Evolutionary conservation across 2,113 vertebrate genomes (phyloP), one percentile per base, ranked within the genome.

Genomic region (Tyrannus savana): DNA sequence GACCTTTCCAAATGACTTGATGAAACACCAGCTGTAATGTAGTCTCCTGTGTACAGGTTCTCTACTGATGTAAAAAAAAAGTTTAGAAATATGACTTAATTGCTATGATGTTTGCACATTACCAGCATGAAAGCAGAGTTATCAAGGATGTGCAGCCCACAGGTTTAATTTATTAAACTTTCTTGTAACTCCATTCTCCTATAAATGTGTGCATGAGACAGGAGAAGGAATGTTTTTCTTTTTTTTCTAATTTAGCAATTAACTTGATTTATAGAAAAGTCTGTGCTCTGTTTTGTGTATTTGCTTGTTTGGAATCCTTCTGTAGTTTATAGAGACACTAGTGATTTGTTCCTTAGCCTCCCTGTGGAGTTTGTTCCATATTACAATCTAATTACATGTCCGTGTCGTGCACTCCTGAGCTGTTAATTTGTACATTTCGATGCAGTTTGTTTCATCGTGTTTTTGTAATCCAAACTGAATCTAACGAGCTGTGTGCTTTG

Each of bases 391-490:
- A 98, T 98, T 98, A 95, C 89, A 74, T 87, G 95, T 97, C 95
- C 50, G 60, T 97, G 96, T 97, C 83, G 92, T 88, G 92, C 97
- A 96, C 95, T 98, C 97, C 96, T 95, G 93, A 95, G 94, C 96
- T 31, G 73, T 98, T 98, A 98, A 98, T 98, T 98, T 98, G 98
- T 98, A 97, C 97, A 97, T 98, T 98, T 98, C 6, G 17, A 96
- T 98, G 97, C 97, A 98, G 98, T 98, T 98, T 98, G 98, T 98
- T 98, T 98, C 95, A 96, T 97, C 39, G 39, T 97, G 97, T 98
- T 98, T 98, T 98, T 98, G 97, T 98, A 98, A 98, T 98, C 97
- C 98, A 98, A 97, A 97, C 96, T 96, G 97, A 98, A 98, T 97
- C 93, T 98, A 98, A 98, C 68, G 89, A 98, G 98, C 98, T 98